These are phyloP conservation scores for Parauchenoglanis ngamensis DNA, from an alignment of 2,797 vertebrate genomes.

Conservation along the genomic window DNA sequence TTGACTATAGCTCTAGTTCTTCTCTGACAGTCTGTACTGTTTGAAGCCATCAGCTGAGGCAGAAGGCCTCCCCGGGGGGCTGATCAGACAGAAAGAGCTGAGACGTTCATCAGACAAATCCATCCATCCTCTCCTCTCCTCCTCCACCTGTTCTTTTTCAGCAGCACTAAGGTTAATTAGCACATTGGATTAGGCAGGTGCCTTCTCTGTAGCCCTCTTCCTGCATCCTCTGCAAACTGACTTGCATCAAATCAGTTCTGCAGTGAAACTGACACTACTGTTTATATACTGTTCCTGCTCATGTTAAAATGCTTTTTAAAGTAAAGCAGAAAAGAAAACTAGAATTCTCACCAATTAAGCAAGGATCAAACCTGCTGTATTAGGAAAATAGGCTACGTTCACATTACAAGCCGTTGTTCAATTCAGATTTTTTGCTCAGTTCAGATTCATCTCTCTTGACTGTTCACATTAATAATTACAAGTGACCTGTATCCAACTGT, in stretches of 20 bases:
- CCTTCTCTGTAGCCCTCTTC: slow-evolving; percentile 34
- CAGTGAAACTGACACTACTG: neutral
- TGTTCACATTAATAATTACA: too few species aligned
- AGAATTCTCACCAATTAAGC: neutral
- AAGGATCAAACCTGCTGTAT: neutral
- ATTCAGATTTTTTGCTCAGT: too few species aligned
- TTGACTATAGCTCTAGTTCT: slow-evolving; percentile 60
- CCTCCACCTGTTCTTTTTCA: slow-evolving; percentile 60
- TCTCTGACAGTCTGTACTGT: slow-evolving; percentile 59
- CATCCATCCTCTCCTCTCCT: slow-evolving; percentile 52
- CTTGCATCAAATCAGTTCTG: slow-evolving; percentile 25
- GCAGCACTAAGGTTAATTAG: slow-evolving; percentile 70
- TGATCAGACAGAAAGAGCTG: slow-evolving; percentile 58
- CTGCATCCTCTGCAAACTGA: slow-evolving; percentile 45
- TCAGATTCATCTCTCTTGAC: too few species aligned
- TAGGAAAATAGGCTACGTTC: too few species aligned
- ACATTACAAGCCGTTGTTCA: too few species aligned
- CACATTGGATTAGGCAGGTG: slow-evolving; percentile 68
- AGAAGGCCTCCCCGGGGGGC: slow-evolving; percentile 62
- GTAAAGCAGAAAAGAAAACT: neutral
- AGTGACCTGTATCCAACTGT: too few species aligned
- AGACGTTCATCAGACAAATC: slow-evolving; percentile 73
- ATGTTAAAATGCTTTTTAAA: neutral
- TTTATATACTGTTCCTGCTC: neutral
- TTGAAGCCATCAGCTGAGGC: slow-evolving; percentile 67